Evolutionary conservation across 2,797 vertebrate species (phyloP), one percentile per base, ranked within the genome.

Genomic region (Syndactyla subalaris): DNA sequence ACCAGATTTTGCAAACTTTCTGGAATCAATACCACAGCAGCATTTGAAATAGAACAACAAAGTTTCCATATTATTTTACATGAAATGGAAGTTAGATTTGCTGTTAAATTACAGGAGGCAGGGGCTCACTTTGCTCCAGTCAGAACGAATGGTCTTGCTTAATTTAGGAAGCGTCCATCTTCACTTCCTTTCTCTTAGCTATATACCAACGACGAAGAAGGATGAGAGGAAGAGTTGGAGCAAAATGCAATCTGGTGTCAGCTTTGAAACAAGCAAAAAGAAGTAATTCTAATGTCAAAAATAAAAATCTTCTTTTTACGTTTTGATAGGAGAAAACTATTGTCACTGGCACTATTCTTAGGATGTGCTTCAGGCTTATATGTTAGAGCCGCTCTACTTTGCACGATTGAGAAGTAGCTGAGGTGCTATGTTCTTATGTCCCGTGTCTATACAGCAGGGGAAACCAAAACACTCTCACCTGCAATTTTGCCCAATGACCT

Each of bases 371-470:
- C 70, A 76, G 9, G 6, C 22, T 90, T 45, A 17, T 3, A 1
- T 38, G 10, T 21, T 65, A 18, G 3, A 41, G 27, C 63, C 0
- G 0, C 15, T 52, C 23, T 85, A 5, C 46, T 55, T 57, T 6
- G 13, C 39, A 72, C 32, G 58, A 13, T 39, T 65, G 20, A 79
- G 46, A 79, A 67, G 57, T 7, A 63, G 67, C 39, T 51, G 71
- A n/a, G 6, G 59, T 70, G 21, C 29, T 63, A 2, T 19, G 2
- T 78, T 81, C 13, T 7, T 80, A 4, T 2, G 4, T 41, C 32
- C 29, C 10, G 7, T 11, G 3, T 24, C 73, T 9, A 0, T 59
- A 52, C 3, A 0, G 2, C n/a, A 76, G 12, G 26, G n/a, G 17
- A 80, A 74, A 87, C 27, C 79, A 72, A 77, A 94, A 7, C 18